Base-by-base conservation (phyloP, 2,888 invertebrate genomes). In the Cosmia pyralina region DNA sequence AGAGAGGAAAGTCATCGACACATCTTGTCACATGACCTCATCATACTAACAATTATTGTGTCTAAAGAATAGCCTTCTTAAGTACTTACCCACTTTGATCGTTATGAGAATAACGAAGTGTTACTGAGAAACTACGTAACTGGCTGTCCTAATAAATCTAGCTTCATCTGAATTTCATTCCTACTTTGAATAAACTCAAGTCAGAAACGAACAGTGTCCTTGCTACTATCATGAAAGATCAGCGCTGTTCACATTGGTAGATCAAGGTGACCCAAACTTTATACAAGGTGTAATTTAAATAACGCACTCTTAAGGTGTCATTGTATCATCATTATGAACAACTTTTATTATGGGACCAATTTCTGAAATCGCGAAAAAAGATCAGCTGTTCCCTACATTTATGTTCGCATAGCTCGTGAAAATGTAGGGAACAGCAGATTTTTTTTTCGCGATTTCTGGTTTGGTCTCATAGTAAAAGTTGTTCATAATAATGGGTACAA, bases 151-250 rank as follows among this genome's bases (percentile, higher is more conserved):
- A 59, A 70, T 78, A 78, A 78, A 69, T 69, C 28, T 46, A 46
- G 50, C 38, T 62, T 64, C 50, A 72, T 55, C 15, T 50, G 17
- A 79, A 76, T 62, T 79, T 48, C 10, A 73, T 79, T 59, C 2
- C n/a, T 34, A 63, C 19, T 72, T 59, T 41, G 52, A 63, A 79
- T 63, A 55, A 41, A 34, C 19, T 62, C 19, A n/a, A 77, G 62
- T 50, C 5, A 62, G 62, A 57, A 59, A 38, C 5, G 52, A 46
- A 46, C 17, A 19, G 28, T 38, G 19, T 77, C 50, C 41, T 57
- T 44, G 44, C 58, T 59, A 8, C 52, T 46, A n/a, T 59, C 28
- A n/a, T 6, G 53, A 50, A n/a, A 38, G 55, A 55, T 73, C n/a
- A 28, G 75, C 28, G 8, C 7, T 44, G 44, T 79, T 22, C 44